phyloP scores from a whole-genome alignment of 2,113 vertebrate genomes.

The Paracanthobrama guichenoti region DNA sequence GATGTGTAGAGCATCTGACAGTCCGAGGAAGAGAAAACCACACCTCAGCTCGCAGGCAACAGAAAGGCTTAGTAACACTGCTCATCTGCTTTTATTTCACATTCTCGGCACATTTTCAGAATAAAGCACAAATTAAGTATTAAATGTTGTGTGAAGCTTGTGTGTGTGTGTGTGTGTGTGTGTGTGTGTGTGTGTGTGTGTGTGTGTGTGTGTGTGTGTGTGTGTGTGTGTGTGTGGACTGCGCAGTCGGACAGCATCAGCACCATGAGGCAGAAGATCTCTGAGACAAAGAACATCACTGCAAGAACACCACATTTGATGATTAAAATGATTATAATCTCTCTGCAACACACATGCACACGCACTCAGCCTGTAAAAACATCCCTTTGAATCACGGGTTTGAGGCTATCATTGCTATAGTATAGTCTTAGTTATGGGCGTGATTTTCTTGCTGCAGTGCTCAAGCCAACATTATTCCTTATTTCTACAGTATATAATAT shows the following conservation, averaged over 20 bases:
- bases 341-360: not conserved
- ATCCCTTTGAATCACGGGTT: not conserved
- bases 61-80: too few species aligned
- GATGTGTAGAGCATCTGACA: slow-evolving; percentile 64
- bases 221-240: not conserved
- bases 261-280: slow-evolving; percentile 2
- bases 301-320: too few species aligned
- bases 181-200: too few species aligned
- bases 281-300: slow-evolving; percentile 30
- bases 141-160: not conserved
- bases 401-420: too few species aligned
- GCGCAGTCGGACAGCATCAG: slow-evolving; percentile 34
- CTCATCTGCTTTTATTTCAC: not conserved
- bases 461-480: not conserved
- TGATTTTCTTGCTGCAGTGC: slow-evolving; percentile 43
- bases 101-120: not conserved
- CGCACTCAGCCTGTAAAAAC: not conserved
- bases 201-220: too few species aligned
- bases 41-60: slow-evolving; percentile 64
- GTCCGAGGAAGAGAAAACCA: slow-evolving; percentile 61
- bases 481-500: too few species aligned
- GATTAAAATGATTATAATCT: not conserved
- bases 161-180: not conserved
- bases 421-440: slow-evolving; percentile 20
- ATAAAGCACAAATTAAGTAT: not conserved